A percentile compares a stretch with the other conserved stretches of the same genome.
Evolutionary conservation across 2,888 invertebrate genomes (phyloP).

Genomic region (Limnephilus auricula): DNA sequence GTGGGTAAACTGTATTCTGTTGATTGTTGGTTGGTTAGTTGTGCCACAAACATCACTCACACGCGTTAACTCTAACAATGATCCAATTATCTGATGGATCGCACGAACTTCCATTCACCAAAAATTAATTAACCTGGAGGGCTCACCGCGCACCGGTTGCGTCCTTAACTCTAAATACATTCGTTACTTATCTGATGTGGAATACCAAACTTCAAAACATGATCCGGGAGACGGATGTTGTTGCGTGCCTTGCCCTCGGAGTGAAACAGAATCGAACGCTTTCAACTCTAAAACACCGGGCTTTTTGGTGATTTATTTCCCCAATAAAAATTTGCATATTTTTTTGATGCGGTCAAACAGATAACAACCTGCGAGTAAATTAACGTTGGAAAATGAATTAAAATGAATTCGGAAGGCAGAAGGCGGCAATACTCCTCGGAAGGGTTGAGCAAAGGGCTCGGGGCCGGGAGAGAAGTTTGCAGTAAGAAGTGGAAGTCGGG

Average conservation of each 20-base stretch:
- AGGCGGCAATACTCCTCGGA: constrained; percentile 15
- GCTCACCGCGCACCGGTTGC: constrained; percentile 16
- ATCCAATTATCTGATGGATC: constrained; percentile 62
- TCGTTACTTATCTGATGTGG: constrained; percentile 60
- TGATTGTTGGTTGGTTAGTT: not conserved
- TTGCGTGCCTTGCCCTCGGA: constrained; percentile 58
- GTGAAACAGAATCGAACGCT: constrained; percentile 55
- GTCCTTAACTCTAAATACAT: constrained; percentile 59
- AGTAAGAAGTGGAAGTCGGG: constrained; percentile 29
- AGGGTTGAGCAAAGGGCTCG: constrained; percentile 43
- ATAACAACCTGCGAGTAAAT: constrained; percentile 64
- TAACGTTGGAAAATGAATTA: constrained; percentile 63
- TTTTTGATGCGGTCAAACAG: constrained; percentile 65
- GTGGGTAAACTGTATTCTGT: not conserved
- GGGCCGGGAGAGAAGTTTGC: not conserved
- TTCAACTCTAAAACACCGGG: constrained; percentile 56
- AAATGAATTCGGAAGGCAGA: constrained; percentile 56
- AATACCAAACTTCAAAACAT: constrained; percentile 60
- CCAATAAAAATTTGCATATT: constrained; percentile 64
- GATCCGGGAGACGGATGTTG: constrained; percentile 63
- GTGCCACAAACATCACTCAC: constrained; percentile 54
- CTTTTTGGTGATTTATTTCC: constrained; percentile 64
- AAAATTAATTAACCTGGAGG: constrained; percentile 63
- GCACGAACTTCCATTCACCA: constrained; percentile 62
- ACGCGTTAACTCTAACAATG: constrained; percentile 56